These are phyloP conservation scores for Picus viridis DNA, from an alignment of 2,797 vertebrate genomes.

Conservation along the genomic window DNA sequence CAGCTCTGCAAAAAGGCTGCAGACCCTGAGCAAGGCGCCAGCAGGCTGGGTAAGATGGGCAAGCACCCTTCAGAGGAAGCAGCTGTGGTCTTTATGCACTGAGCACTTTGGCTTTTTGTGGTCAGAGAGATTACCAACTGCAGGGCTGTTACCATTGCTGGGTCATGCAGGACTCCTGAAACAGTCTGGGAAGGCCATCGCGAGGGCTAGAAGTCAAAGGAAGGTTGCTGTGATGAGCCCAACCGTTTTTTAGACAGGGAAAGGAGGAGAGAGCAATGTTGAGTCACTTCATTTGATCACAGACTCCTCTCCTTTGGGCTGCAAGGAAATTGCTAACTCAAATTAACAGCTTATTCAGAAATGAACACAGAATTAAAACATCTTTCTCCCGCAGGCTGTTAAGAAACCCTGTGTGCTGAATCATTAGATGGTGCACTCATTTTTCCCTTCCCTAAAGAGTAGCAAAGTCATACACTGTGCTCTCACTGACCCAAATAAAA, in stretches of 20 bases:
- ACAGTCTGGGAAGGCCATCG: background rate
- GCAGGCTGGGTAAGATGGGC: background rate
- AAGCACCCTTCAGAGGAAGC: background rate
- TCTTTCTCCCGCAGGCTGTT: conserved; percentile 16
- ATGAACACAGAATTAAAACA: conserved; percentile 33
- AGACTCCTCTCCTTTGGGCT: conserved; percentile 30
- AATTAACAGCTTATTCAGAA: conserved; percentile 60
- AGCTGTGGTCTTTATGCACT: background rate
- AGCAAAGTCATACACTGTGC: conserved; percentile 22
- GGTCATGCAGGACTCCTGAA: background rate
- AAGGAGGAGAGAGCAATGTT: background rate
- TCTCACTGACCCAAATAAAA: conserved; percentile 63
- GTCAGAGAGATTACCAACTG: background rate
- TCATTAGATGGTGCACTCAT: conserved; percentile 45
- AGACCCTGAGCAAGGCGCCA: background rate
- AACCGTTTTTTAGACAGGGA: background rate
- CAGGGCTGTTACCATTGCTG: background rate
- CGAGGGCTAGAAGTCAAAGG: background rate
- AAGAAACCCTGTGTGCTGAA: conserved; percentile 40
- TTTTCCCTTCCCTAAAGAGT: conserved; percentile 31
- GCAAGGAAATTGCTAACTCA: conserved; percentile 47
- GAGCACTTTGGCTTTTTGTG: background rate
- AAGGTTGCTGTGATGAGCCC: background rate
- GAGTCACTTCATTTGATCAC: conserved; percentile 25
- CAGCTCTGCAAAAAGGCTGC: background rate